Evolutionary conservation across 1,140 invertebrate species (phyloP), one percentile per base, ranked within the genome.

Genomic region (Cheumatopsyche charites): DNA sequence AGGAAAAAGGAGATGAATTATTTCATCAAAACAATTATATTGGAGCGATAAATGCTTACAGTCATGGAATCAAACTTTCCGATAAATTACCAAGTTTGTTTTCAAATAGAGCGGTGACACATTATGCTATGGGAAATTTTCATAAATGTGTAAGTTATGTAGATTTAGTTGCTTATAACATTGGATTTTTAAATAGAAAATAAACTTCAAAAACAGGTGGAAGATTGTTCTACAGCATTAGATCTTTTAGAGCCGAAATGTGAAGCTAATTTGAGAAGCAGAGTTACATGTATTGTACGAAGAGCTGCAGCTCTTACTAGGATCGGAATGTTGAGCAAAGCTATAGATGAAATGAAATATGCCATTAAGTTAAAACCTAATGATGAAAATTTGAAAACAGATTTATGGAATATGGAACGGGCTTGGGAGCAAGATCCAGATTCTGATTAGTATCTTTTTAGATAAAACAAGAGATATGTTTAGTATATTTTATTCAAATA

Each of bases 1-100:
- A 92, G 74, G 87, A 91, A 58, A 95, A 95, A 83, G 94, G 92
- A 75, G 88, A 93, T 78, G 87, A 90, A 70, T 93, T 94, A 78
- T 90, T 91, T 79, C 87, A 88, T 73, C 82, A 82, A 70, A 88
- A 88, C 23, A 93, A 95, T 82, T 92, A 89, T 80, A 82, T 92
- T 49, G 91, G 90, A 15, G 93, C 93, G 0, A 86, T 94, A 9
- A 94, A 90, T 79, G 93, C 92, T 13, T 94, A 92, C 77, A 87
- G 87, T 21, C 91, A 92, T 79, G 93, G 90, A 1, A 90, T 95
- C 25, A 88, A 89, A 76, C 81, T 94, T 0, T 90, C 89, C 65
- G 86, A 89, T 29, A 91, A 92, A 78, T 86, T 93, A 79, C 87
- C 89, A 5, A 89, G 89, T 67, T 82, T 95, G 2, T 94, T 90